Evolutionary conservation across 2,888 invertebrate genomes (phyloP), one percentile per base, ranked within the genome.

Genomic region (Balanococcus diminutus): DNA sequence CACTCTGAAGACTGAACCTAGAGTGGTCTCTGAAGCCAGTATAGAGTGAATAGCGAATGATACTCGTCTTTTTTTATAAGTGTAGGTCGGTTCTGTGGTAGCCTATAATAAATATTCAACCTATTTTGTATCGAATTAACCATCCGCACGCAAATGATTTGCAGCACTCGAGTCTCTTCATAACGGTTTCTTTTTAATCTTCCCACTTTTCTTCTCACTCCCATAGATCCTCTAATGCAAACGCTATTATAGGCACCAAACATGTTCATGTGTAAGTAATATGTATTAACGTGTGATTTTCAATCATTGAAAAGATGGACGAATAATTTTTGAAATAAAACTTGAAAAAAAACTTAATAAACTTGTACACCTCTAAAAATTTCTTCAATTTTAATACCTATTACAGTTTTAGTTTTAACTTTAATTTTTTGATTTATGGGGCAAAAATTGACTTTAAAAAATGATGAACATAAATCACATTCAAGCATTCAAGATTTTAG

Each of bases 41-140:
- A 28, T 4, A 61, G 72, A 67, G 72, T 31, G 28, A 72, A 72
- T 72, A 72, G 72, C 72, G 25, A 72, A 32, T 72, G 32, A 72
- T 72, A 72, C 72, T 14, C 28, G 72, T 72, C 72, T 25, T 72
- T 56, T 61, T 72, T 72, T 72, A 72, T 72, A 72, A 31, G 72
- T 31, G 72, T 31, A 31, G 72, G 31, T 72, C 28, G 28, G 72
- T 72, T 72, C n/a, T 72, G 72, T 32, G 31, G 72, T 32, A 72
- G 72, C 32, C 72, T 72, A 72, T 25, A 72, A 72, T 72, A 72
- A 72, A 72, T 25, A 61, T 72, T 32, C 72, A 72, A 72, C 72
- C 72, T 72, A 72, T 72, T 72, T 72, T 72, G 72, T 72, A 72
- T 72, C 72, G 72, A 72, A 72, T 72, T 32, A 72, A 72, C 31